Evolutionary conservation across 2,888 invertebrate genomes (phyloP), one percentile per base, ranked within the genome.

Genomic region (Actias luna): DNA sequence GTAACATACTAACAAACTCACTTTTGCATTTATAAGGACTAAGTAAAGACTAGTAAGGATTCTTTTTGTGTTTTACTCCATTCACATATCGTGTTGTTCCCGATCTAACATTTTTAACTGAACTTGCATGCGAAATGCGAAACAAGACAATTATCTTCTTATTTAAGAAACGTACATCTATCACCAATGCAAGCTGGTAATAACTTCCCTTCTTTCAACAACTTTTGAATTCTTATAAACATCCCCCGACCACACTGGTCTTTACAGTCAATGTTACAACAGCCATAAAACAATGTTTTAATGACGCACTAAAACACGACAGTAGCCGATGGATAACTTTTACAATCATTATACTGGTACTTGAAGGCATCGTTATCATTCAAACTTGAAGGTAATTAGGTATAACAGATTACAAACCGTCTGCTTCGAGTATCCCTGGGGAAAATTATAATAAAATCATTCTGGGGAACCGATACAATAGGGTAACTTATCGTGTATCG

Each of bases 231-330:
- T 76, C 74, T 74, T 77, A 77, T 78, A 83, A 87, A 86, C 90
- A 88, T 84, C 88, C 88, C 85, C 77, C 69, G 65, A 75, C 77
- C 77, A 71, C 80, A 82, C 79, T 86, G 86, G 89, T 89, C 88
- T 88, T 80, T 81, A 85, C 83, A 78, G 80, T 76, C 76, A 72
- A 83, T 83, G 82, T 84, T 80, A 86, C 81, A 79, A 77, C 80
- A 66, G 73, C 74, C 78, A 86, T 89, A 84, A 88, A 91, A 89
- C 80, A 84, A 88, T n/a, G n/a, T n/a, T n/a, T 88, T 90, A 89
- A 92, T 86, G 81, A 75, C 75, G 77, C 71, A 79, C 84, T 90
- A 82, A 89, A 90, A 85, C 79, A 73, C 66, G 67, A 81, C 88
- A 76, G 88, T 84, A 84, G 88, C 79, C 70, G 77, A 75, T 72